phyloP scores from a whole-genome alignment of 1,140 invertebrate genomes.

The Orchestia grillus region DNA sequence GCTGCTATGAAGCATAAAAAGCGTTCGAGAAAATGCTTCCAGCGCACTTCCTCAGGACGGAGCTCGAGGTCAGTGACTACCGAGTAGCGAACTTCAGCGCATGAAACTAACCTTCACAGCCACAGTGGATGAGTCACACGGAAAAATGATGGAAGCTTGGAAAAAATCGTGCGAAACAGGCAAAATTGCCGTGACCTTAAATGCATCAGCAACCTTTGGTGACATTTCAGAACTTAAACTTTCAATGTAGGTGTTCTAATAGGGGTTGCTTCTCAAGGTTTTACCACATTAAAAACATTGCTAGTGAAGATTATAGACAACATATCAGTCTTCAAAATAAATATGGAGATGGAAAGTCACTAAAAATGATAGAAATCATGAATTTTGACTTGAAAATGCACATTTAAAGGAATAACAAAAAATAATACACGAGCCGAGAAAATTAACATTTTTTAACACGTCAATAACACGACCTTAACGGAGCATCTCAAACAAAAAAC shows the following conservation, averaged over 20 bases:
- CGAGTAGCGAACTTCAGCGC: not conserved
- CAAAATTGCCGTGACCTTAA: not conserved
- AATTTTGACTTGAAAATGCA: not conserved
- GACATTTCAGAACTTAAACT: not conserved
- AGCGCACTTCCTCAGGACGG: not conserved
- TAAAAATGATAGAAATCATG: not conserved
- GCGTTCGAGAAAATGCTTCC: not conserved
- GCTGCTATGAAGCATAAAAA: not conserved
- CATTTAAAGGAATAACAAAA: not conserved
- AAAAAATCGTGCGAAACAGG: not conserved
- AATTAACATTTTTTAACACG: not conserved
- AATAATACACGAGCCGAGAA: not conserved
- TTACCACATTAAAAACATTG: not conserved
- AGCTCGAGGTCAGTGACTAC: not conserved
- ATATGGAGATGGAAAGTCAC: not conserved
- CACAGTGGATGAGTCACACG: not conserved
- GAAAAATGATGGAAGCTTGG: not conserved
- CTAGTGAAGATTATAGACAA: not conserved
- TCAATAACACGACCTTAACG: not conserved
- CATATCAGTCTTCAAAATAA: not conserved
- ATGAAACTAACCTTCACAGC: not conserved
- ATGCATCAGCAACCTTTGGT: not conserved
- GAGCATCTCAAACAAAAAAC: not conserved
- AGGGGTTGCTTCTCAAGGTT: not conserved
- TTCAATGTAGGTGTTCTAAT: not conserved